Evolutionary conservation across 1,140 invertebrate species (phyloP).

Genomic region (Mylabris phalerata): DNA sequence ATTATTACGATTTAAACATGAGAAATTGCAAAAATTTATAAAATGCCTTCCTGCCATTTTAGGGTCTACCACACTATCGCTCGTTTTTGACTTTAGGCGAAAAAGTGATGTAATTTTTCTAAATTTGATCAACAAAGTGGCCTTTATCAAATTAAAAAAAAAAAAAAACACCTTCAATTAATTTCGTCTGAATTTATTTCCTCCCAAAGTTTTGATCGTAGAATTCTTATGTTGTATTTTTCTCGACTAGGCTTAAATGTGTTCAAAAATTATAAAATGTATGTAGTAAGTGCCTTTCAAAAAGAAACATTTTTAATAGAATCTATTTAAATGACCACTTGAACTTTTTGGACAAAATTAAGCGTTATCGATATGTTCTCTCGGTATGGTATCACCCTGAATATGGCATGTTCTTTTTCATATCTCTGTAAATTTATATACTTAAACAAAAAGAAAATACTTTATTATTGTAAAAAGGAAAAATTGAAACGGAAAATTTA

Average conservation of each 20-base stretch:
- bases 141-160: slow-evolving; percentile 27
- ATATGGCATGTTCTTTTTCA: slow-evolving; percentile 42
- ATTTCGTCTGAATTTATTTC: neutral
- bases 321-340: slow-evolving; percentile 38
- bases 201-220: slow-evolving; percentile 5
- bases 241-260: slow-evolving; percentile 42
- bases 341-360: slow-evolving; percentile 38
- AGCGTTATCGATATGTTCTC: slow-evolving; percentile 34
- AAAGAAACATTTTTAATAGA: too few species aligned
- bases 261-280: slow-evolving; percentile 41
- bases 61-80: slow-evolving; percentile 35
- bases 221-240: slow-evolving; percentile 14
- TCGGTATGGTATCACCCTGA: slow-evolving; percentile 38
- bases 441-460: slow-evolving; percentile 19
- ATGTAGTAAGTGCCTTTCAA: slow-evolving; percentile 45
- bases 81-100: slow-evolving; percentile 32
- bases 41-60: slow-evolving; percentile 43
- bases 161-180: slow-evolving; percentile 4
- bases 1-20: slow-evolving; percentile 35
- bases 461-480: slow-evolving; percentile 16
- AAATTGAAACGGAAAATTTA: neutral
- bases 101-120: slow-evolving; percentile 32
- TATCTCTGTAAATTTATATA: slow-evolving; percentile 40
- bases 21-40: slow-evolving; percentile 30
- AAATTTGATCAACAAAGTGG: slow-evolving; percentile 30